Percentiles rank a stretch among this genome's conserved stretches.
Evolutionary conservation across 2,113 vertebrate species (phyloP).

Genomic region (Desmodus rotundus): DNA sequence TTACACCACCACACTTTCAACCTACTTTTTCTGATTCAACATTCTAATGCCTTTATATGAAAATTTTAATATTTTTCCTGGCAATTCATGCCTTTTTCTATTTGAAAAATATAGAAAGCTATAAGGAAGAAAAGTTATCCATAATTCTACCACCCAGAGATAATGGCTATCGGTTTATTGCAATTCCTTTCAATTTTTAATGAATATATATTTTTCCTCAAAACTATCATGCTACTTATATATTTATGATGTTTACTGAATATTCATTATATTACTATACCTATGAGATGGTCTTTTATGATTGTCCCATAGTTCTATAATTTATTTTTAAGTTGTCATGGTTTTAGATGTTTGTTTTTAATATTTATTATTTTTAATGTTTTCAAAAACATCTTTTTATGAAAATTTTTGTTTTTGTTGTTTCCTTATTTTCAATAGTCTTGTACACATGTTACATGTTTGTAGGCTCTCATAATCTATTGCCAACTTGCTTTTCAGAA

Average conservation of each 20-base stretch:
- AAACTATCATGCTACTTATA: background rate
- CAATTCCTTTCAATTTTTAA: constrained; percentile 10
- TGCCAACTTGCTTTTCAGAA: constrained; percentile 1
- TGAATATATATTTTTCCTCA: background rate
- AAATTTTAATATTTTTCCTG: background rate
- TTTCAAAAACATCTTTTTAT: background rate
- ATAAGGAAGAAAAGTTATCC: background rate
- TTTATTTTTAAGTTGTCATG: background rate
- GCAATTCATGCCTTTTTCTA: background rate
- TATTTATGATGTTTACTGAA: background rate
- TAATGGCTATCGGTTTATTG: background rate
- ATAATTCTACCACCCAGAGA: background rate
- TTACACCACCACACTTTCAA: background rate
- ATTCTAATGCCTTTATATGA: constrained; percentile 7
- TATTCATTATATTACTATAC: background rate
- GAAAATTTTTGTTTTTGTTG: constrained; percentile 18
- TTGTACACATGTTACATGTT: background rate
- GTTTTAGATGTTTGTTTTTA: background rate
- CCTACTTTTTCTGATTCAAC: background rate
- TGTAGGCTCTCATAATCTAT: background rate
- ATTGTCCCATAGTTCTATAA: background rate
- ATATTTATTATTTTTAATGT: background rate
- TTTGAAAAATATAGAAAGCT: constrained; percentile 26
- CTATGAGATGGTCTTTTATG: background rate
- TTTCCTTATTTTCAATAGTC: background rate